phyloP scores from a whole-genome alignment of 2,797 vertebrate species.

The Acanthurus tractus region DNA sequence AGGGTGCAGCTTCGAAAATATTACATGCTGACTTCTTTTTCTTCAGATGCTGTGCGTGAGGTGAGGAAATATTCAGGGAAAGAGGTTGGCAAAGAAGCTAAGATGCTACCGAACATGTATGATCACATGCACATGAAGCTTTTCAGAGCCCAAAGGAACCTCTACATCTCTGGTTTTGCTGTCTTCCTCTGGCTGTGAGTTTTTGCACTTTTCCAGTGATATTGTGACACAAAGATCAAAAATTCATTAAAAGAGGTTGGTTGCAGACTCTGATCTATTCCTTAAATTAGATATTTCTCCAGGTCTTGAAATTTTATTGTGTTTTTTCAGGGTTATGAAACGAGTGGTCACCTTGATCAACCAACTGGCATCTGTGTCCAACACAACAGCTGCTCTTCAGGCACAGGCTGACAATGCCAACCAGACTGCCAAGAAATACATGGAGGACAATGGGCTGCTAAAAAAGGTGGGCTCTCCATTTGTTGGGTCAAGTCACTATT shows the following conservation, averaged over 20 bases:
- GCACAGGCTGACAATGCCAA: constrained; percentile 88
- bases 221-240: background rate
- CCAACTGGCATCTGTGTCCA: constrained; percentile 88
- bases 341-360: constrained; percentile 92
- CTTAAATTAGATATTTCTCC: background rate
- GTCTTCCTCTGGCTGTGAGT: constrained; percentile 98
- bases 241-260: background rate
- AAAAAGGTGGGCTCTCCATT: constrained; percentile 84
- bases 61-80: constrained; percentile 90
- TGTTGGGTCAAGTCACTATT: background rate
- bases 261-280: background rate
- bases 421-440: constrained; percentile 88
- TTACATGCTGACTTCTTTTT: background rate
- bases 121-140: constrained; percentile 97
- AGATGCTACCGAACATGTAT: constrained; percentile 80
- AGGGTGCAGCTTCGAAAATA: background rate
- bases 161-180: constrained; percentile 95
- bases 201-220: constrained; percentile 7
- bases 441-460: constrained; percentile 91
- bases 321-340: constrained; percentile 84
- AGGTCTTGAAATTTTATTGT: background rate
- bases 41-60: constrained; percentile 92
- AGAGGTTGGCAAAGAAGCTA: constrained; percentile 71
- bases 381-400: constrained; percentile 86
- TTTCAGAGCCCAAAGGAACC: constrained; percentile 94